Base-by-base conservation (phyloP, 2,888 invertebrate genomes). In the Macropis europaea region DNA sequence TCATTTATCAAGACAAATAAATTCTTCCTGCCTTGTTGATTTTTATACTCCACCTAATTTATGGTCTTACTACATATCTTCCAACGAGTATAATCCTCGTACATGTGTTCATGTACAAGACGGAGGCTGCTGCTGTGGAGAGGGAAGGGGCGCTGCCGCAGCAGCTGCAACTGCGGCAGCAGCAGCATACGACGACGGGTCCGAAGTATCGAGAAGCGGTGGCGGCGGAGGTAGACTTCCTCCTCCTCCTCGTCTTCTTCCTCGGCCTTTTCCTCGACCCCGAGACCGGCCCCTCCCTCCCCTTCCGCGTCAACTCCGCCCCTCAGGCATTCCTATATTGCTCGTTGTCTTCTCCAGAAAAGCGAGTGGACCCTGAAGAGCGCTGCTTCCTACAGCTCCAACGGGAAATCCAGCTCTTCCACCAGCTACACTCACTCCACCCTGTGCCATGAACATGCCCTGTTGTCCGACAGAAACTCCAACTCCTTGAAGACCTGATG, bases 261-360 rank as follows among this genome's bases (percentile, higher is more conserved):
- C 94, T 89, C 94, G 93, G 90, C 95, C 95, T 91, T 95, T 93
- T 86, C 95, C 95, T 92, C 95, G 91, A 89, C 93, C 93, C 89
- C 93, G 91, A 88, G 93, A 93, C 86, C 93, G 94, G 93, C 95
- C 95, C 95, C 95, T 95, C 93, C 95, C n/a, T n/a, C n/a, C 95
- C 91, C 95, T 94, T 93, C 95, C 95, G 92, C 95, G 95, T 95
- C 95, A 95, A 95, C 95, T 95, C 82, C 95, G 91, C 89, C 95
- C 94, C 90, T 96, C 96, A 56, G 95, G 94, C 93, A 96, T 92
- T 64, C 97, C 97, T 93, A 97, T 97, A 91, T 96, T 97, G 91
- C 96, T 96, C 85, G 97, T 95, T 77, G 96, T 96, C 92, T 97
- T 96, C 91, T 97, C 97, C 72, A 97, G 91, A 87, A 95, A 97